Evolutionary conservation across 2,888 invertebrate genomes (phyloP), one percentile per base, ranked within the genome.

Genomic region (Vanessa cardui): DNA sequence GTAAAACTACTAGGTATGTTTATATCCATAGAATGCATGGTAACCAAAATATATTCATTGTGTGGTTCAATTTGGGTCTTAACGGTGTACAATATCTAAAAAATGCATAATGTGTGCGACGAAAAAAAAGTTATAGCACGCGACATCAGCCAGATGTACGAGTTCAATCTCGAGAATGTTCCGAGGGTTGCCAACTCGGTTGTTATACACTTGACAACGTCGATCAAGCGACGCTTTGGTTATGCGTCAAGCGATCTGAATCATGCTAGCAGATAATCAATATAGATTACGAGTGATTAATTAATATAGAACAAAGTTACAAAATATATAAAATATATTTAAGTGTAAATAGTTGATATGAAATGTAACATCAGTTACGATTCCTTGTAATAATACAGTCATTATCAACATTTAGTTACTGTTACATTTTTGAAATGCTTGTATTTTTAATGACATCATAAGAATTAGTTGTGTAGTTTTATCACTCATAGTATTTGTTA

Each of bases 131-230:
- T 33, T 39, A 44, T 26, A 78, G 81, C 74, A 78, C 76, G 80
- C 81, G 83, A 80, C 81, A 81, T 84, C 83, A 78, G 78, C 86
- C 90, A 90, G 90, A 88, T 90, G 88, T 85, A 86, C 83, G 80
- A 75, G 80, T 82, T 77, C 77, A 81, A 74, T 81, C 83, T 80
- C 74, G 72, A 79, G 80, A 77, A 84, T 83, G 80, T 77, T 77
- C 78, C 76, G 74, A 72, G 72, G 78, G 77, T 74, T 85, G 87
- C 84, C 86, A 86, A 84, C 82, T 79, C 80, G 80, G 77, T 80
- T 81, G 80, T 80, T 80, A 78, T 78, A 79, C 82, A 78, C 77
- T 75, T 74, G 80, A 80, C 78, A 77, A 77, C 77, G 75, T 78
- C 76, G 73, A 80, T 79, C 81, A 82, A 80, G 78, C 78, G 45